Evolutionary conservation across 2,113 vertebrate species (phyloP).

Genomic region (pig (Sus scrofa)): DNA sequence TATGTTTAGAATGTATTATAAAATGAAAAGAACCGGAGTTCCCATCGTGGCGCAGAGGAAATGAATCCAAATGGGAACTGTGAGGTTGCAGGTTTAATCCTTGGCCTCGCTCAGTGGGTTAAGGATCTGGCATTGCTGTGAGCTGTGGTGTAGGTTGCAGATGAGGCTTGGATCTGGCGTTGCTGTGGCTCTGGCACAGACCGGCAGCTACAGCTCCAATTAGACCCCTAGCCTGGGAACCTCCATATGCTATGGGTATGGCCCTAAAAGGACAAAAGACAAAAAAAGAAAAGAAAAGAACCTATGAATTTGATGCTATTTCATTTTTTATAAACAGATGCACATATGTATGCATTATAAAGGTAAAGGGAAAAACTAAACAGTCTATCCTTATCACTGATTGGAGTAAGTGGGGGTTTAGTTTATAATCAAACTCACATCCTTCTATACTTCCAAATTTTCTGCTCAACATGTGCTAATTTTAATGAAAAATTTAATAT

Average conservation of each 20-base stretch:
- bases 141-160: no score
- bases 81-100: no score
- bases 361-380: not conserved
- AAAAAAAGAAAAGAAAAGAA: slow-evolving; percentile 47
- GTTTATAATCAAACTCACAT: not conserved
- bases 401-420: not conserved
- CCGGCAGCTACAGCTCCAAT: no score
- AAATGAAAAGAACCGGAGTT: slow-evolving; percentile 38
- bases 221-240: no score
- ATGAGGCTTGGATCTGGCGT: no score
- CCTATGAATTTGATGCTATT: not conserved
- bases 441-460: not conserved
- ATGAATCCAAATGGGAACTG: no score
- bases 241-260: no score
- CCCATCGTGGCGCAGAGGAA: no score
- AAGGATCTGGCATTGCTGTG: no score
- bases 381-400: not conserved
- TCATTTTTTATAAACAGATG: not conserved
- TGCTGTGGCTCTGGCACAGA: no score
- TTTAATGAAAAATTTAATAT: not conserved
- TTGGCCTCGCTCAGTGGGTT: no score
- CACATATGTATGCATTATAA: not conserved
- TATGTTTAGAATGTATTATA: not conserved
- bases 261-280: no score
- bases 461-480: not conserved